Conservation (phyloP, 92 coral and sea anemone genomes). For the Metridium senile region DNA sequence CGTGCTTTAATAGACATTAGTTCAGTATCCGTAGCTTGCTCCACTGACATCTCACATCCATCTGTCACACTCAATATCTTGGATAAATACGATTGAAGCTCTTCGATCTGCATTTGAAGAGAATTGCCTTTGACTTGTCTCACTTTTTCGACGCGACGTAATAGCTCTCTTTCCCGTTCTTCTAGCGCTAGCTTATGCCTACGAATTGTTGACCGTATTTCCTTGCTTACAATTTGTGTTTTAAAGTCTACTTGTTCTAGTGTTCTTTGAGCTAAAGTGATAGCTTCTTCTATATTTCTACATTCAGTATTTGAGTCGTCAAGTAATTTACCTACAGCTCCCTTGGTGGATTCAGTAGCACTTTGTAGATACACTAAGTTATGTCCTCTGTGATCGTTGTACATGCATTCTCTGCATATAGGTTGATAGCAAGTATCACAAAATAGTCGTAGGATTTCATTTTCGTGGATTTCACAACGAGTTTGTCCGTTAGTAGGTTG, state of each 20-base stretch:
- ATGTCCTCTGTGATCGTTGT: constrained; percentile 87
- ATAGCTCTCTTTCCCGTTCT: constrained; percentile 91
- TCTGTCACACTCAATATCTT: constrained; percentile 64
- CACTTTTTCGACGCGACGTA: constrained; percentile 98
- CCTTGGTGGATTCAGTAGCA: constrained; percentile 78
- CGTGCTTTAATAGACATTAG: constrained; percentile 69
- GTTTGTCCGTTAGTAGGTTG: constrained; percentile 63
- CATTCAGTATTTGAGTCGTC: constrained; percentile 83
- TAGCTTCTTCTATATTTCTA: constrained; percentile 80
- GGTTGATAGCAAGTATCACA: constrained; percentile 95
- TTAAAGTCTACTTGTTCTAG: constrained; percentile 85
- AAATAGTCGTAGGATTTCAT: constrained; percentile 82
- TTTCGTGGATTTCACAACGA: constrained; percentile 87
- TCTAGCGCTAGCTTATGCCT: constrained; percentile 94
- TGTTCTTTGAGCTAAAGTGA: constrained; percentile 68
- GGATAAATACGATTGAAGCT: constrained; percentile 72
- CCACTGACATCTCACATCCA: constrained; percentile 75
- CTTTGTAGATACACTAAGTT: constrained; percentile 90
- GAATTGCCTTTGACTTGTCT: constrained; percentile 98
- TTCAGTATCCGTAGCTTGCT: constrained; percentile 79
- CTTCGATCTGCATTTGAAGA: constrained; percentile 89
- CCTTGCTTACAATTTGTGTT: constrained; percentile 80
- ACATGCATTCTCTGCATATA: constrained; percentile 90
- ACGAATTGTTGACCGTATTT: constrained; percentile 84
- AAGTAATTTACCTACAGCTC: constrained; percentile 79